Evolutionary conservation across 2,888 invertebrate species (phyloP), one percentile per base, ranked within the genome.

Genomic region (Acrocyrtus sp.): DNA sequence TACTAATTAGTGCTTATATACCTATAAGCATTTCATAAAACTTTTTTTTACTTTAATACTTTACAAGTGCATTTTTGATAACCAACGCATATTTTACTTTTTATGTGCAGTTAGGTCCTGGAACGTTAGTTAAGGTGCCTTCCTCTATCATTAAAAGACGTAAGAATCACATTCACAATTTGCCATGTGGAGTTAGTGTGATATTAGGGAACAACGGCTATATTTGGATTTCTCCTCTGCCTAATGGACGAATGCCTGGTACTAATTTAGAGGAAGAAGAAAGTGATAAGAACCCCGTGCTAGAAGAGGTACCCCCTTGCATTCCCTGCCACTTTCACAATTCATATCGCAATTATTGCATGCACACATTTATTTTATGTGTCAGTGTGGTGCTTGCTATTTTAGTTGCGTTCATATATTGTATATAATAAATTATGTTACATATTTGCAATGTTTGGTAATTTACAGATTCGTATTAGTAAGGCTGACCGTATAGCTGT

Each of bases 141-240:
- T 95, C 98, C 0, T 94, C 95, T 1, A 85, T 98, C 29, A 90
- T 99, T 21, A 95, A 94, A 83, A 88, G 96, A 19, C 90, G 96
- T 68, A 99, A 99, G 85, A 95, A 94, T 54, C 97, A 98, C 85
- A 98, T 98, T 83, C 97, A 98, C 84, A 93, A 93, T 84, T 86
- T 99, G 63, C 91, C 94, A 0, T 93, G 94, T 83, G 98, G 98
- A 0, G 93, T 94, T 0, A 94, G 93, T 72, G 86, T 98, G 22
- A 96, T 99, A 72, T 88, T 99, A 24, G 98, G 98, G 6, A 96
- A 96, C 83, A 98, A 98, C 84, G 99, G 99, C 0, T 96, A 91
- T 82, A 91, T 99, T 76, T 99, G 97, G 96, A 78, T 80, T 8
- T 80, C 79, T 19, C 75, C 79, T 12, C 53, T 79, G 26, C 63